Percentiles rank a stretch among this genome's conserved stretches.
Conservation (phyloP, 1,140 invertebrate species). For the Hypothenemus hampei region DNA sequence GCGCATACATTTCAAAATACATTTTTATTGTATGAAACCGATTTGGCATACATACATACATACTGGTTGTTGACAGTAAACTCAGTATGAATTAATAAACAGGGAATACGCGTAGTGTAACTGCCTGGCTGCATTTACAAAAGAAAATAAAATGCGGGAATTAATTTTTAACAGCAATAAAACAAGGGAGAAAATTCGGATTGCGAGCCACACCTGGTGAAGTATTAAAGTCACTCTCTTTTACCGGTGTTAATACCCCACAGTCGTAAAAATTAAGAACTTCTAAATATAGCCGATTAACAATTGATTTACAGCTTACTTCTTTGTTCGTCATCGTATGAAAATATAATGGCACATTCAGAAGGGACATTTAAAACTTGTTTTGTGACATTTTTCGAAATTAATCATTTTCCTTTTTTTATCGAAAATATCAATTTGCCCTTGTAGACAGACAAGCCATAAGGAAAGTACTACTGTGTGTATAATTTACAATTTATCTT, state of each 20-base stretch:
- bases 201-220: conserved; percentile 19
- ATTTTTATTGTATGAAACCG: conserved; percentile 23
- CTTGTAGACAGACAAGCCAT: too few species aligned
- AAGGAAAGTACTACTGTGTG: too few species aligned
- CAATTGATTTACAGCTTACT: neutral
- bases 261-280: conserved; percentile 2
- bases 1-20: conserved; percentile 22
- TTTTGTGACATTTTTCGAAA: too few species aligned
- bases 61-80: conserved; percentile 24
- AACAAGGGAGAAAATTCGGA: conserved; percentile 21
- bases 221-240: conserved; percentile 17
- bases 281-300: neutral
- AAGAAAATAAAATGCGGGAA: conserved; percentile 22
- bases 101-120: conserved; percentile 23
- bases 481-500: too few species aligned
- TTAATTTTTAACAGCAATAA: conserved; percentile 26
- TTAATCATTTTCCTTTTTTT: too few species aligned
- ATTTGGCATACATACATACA: conserved; percentile 14
- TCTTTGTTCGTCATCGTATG: too few species aligned
- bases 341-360: too few species aligned
- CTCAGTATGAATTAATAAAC: conserved; percentile 24
- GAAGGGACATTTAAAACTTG: too few species aligned
- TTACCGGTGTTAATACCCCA: neutral
- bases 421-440: too few species aligned
- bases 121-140: conserved; percentile 20